Conservation (phyloP, 2,888 invertebrate genomes). For the Calephelis perditalis region DNA sequence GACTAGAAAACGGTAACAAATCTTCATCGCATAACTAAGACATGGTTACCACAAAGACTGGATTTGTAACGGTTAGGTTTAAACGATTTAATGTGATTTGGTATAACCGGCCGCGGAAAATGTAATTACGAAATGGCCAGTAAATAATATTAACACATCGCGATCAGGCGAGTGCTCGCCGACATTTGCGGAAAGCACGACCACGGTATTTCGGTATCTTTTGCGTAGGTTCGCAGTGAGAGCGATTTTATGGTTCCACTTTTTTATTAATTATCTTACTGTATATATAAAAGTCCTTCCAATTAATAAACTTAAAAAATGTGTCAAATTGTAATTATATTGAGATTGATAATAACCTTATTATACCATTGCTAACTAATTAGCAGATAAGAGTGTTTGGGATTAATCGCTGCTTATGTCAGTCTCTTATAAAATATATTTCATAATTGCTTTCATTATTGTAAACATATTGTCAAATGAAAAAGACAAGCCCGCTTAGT, state of each 20-base stretch:
- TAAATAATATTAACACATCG: constrained; percentile 76
- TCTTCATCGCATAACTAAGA: neutral
- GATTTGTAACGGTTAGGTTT: constrained; percentile 18
- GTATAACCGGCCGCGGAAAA: constrained; percentile 30
- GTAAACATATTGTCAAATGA: too few species aligned
- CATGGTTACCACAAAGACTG: constrained; percentile 11
- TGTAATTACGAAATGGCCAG: constrained; percentile 48
- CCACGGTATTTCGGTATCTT: constrained; percentile 53
- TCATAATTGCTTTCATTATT: too few species aligned
- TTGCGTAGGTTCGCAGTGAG: constrained; percentile 32
- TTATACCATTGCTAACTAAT: too few species aligned
- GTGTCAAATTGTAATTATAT: too few species aligned
- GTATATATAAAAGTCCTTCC: too few species aligned
- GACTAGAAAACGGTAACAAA: neutral
- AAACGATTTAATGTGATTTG: constrained; percentile 27
- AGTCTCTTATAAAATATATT: too few species aligned
- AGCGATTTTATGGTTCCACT: constrained; percentile 25
- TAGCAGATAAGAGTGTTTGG: too few species aligned
- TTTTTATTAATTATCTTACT: neutral
- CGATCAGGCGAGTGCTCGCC: constrained; percentile 48
- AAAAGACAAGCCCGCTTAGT: too few species aligned
- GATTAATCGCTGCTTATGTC: too few species aligned
- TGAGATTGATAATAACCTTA: too few species aligned
- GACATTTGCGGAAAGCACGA: constrained; percentile 69
- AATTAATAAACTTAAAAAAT: too few species aligned